These are phyloP conservation scores for Corythoichthys intestinalis DNA, from an alignment of 2,113 vertebrate genomes.

Conservation along the genomic window DNA sequence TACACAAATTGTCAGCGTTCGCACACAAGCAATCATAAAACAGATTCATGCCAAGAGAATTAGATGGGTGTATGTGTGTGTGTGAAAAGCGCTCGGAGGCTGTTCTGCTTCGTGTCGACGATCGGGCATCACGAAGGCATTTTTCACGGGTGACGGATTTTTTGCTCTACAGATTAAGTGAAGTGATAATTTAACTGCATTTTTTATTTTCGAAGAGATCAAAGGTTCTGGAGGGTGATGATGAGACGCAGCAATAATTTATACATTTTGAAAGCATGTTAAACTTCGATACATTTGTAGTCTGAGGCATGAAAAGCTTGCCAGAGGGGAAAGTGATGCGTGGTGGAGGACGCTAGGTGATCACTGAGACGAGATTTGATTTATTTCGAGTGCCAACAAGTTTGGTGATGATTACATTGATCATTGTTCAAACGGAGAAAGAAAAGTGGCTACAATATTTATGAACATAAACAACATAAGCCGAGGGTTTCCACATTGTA, in stretches of 20 bases:
- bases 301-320: neutral
- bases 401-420: neutral
- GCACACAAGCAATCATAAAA: slow-evolving; percentile 12
- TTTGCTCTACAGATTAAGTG: neutral
- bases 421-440: neutral
- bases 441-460: neutral
- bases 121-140: slow-evolving; percentile 2
- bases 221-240: neutral
- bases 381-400: slow-evolving; percentile 2
- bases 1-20: neutral
- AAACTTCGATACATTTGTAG: slow-evolving; percentile 2
- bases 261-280: slow-evolving; percentile 12
- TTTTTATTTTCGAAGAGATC: neutral
- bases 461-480: no score
- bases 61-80: neutral
- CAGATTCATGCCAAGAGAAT: slow-evolving; percentile 12
- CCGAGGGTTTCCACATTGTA: no score
- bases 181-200: slow-evolving; percentile 15
- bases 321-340: slow-evolving; percentile 13
- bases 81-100: neutral
- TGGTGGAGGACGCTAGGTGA: slow-evolving; percentile 8
- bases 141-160: neutral
- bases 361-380: slow-evolving; percentile 14
- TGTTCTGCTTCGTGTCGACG: slow-evolving; percentile 9
- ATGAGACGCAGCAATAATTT: slow-evolving; percentile 10